Conservation (phyloP, 2,797 vertebrate species). For the Pteropus rufus region DNA sequence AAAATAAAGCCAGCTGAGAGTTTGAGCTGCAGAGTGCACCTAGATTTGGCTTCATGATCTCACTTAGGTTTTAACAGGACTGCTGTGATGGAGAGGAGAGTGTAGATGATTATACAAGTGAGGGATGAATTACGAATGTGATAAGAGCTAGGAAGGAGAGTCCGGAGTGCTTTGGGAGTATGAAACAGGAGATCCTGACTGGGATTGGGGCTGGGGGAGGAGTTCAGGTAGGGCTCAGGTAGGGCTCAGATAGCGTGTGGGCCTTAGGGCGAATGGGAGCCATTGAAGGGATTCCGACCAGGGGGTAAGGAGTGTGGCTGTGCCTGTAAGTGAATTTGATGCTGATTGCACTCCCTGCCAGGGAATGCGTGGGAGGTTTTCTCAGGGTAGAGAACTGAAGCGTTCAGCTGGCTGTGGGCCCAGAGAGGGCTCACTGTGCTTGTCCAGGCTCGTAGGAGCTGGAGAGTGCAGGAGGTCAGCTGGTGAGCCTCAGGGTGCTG, state of each 20-base stretch:
- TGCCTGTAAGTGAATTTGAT: not conserved
- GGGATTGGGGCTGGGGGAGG: not conserved
- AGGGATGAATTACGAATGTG: not conserved
- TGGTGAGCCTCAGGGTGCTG: constrained; percentile 56
- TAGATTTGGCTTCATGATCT: not conserved
- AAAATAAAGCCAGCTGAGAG: not conserved
- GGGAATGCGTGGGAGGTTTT: not conserved
- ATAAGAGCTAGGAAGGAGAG: not conserved
- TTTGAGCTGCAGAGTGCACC: not conserved
- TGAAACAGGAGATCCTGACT: not conserved
- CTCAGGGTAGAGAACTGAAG: not conserved
- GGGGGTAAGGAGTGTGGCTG: not conserved
- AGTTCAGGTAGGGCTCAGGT: not conserved
- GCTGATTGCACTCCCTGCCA: not conserved
- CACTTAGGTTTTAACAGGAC: not conserved
- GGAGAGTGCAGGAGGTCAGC: not conserved
- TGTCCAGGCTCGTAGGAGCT: not conserved
- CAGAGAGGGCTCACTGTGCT: not conserved
- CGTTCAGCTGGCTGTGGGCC: not conserved
- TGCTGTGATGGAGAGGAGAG: not conserved
- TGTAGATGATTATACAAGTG: not conserved
- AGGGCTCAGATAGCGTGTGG: not conserved
- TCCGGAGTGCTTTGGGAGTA: not conserved
- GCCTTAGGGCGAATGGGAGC: not conserved
- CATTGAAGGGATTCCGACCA: not conserved